phyloP scores from a whole-genome alignment of 1,140 invertebrate genomes.

The Orussus abietinus region DNA sequence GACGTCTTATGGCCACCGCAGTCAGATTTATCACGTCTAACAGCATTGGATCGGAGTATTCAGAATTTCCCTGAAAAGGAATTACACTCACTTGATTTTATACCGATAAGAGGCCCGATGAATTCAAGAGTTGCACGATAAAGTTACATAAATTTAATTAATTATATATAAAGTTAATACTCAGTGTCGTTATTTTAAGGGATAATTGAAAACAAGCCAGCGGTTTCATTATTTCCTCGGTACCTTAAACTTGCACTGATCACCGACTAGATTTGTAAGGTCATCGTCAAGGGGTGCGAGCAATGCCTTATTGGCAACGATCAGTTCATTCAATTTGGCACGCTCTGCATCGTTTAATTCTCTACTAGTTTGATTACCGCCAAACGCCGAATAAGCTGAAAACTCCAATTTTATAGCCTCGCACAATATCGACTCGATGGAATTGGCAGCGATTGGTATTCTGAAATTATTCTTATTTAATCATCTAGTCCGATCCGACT shows the following conservation, averaged over 20 bases:
- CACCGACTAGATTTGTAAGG: constrained; percentile 63
- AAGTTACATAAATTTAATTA: too few relatives aligned
- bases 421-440: constrained; percentile 76
- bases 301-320: constrained; percentile 78
- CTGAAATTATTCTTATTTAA: constrained; percentile 26
- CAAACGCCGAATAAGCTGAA: constrained; percentile 62
- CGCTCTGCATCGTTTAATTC: constrained; percentile 78
- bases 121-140: too few relatives aligned
- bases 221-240: too few relatives aligned
- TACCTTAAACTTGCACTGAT: constrained; percentile 62
- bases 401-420: constrained; percentile 82
- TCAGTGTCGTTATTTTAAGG: too few relatives aligned
- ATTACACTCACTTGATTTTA: constrained; percentile 22
- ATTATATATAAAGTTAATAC: too few relatives aligned
- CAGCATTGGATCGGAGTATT: constrained; percentile 66
- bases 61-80: constrained; percentile 52
- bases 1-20: constrained; percentile 80
- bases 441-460: constrained; percentile 53
- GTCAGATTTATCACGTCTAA: constrained; percentile 86
- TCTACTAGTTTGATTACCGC: constrained; percentile 59
- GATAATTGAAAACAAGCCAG: too few relatives aligned
- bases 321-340: constrained; percentile 77
- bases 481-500: too few relatives aligned
- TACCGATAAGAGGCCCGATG: constrained; percentile 16
- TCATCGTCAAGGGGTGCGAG: constrained; percentile 78